A percentile compares a stretch with the other conserved stretches of the same genome.
These are phyloP conservation scores for Lysiphlebus fabarum DNA, from an alignment of 1,140 invertebrate species.

Conservation along the genomic window DNA sequence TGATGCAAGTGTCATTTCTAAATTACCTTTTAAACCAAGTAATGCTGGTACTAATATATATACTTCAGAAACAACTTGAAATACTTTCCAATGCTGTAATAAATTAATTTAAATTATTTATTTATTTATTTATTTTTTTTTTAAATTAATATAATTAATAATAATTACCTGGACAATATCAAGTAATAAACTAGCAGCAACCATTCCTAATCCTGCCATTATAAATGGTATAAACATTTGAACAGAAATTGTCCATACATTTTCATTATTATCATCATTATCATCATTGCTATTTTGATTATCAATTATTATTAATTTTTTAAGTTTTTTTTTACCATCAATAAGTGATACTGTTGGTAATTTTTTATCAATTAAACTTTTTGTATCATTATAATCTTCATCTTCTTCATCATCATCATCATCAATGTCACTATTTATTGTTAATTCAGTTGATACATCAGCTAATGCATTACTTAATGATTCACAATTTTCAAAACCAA, in stretches of 20 bases:
- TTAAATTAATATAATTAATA: neutral
- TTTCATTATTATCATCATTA: conserved; percentile 41
- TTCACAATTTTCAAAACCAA: conserved; percentile 47
- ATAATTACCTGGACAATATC: conserved; percentile 74
- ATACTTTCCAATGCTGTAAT: conserved; percentile 77
- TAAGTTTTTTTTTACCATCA: conserved; percentile 25
- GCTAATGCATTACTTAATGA: conserved; percentile 37
- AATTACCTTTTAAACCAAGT: conserved; percentile 93
- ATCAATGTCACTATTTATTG: conserved; percentile 40
- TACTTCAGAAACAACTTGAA: conserved; percentile 79
- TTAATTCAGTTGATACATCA: conserved; percentile 43
- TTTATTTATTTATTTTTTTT: neutral
- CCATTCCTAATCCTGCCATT: conserved; percentile 89
- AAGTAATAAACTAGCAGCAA: conserved; percentile 80
- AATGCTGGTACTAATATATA: conserved; percentile 92
- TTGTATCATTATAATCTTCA: conserved; percentile 32
- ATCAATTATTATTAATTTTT: no score
- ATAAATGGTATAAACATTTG: conserved; percentile 89
- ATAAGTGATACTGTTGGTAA: conserved; percentile 10
- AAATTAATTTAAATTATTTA: neutral
- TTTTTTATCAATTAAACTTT: conserved; percentile 36
- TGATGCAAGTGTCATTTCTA: conserved; percentile 96
- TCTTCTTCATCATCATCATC: conserved; percentile 39
- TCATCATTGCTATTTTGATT: conserved; percentile 24
- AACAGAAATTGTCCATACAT: conserved; percentile 65